Conservation (phyloP, 2,113 vertebrate genomes). For the Centropus bengalensis region DNA sequence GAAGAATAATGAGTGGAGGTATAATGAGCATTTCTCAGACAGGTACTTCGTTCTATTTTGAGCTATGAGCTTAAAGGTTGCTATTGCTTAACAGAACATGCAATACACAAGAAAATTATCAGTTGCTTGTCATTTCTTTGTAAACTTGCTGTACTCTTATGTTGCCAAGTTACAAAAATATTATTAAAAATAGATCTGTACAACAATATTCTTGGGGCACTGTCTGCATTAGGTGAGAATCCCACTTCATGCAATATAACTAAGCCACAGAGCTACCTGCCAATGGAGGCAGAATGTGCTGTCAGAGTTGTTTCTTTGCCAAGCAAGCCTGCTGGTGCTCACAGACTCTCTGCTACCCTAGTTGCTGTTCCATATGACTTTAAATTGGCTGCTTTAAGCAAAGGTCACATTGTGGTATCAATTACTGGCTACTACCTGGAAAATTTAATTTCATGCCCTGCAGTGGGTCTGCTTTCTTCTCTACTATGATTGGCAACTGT, state of each 20-base stretch:
- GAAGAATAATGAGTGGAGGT: background rate
- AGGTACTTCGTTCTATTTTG: background rate
- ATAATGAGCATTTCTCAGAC: background rate
- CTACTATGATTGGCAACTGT: constrained; percentile 63
- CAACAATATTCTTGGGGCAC: background rate
- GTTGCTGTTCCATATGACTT: background rate
- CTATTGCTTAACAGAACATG: background rate
- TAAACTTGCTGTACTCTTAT: background rate
- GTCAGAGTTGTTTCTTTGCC: background rate
- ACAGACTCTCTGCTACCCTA: background rate
- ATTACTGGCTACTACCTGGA: constrained; percentile 78
- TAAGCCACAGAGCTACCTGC: background rate
- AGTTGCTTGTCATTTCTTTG: background rate
- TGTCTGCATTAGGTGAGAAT: constrained; percentile 6
- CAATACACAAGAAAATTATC: background rate
- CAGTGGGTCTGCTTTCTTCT: constrained; percentile 74
- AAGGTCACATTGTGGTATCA: constrained; percentile 73
- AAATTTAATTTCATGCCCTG: constrained; percentile 79
- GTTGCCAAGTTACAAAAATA: background rate
- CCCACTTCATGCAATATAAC: background rate
- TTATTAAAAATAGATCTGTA: background rate
- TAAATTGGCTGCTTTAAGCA: constrained; percentile 55
- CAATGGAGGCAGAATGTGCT: background rate
- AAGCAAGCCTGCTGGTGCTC: background rate
- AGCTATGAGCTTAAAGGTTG: background rate